Base-by-base conservation (phyloP, 2,888 invertebrate genomes). In the Salticus scenicus region DNA sequence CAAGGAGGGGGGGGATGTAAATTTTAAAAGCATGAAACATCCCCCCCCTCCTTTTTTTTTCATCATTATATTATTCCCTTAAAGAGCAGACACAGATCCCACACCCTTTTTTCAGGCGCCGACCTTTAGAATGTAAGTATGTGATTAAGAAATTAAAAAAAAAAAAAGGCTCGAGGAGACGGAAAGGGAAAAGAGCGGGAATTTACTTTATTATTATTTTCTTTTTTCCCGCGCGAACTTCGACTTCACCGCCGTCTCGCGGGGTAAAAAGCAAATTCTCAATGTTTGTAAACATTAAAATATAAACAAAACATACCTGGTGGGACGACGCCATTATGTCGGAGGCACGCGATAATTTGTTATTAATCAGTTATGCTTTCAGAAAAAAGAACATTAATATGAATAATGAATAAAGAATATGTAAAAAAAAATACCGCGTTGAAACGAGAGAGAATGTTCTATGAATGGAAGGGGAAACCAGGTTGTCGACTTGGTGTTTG, bases 251-350 rank as follows among this genome's bases (percentile, higher is more conserved):
- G 2, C 51, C 24, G 42, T 71, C 80, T 47, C 66, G 73, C 73
- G 51, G 47, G 10, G 17, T 2, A n/a, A 69, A 24, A 69, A 37
- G 17, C 20, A 37, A 33, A 37, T 24, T 24, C 57, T 70, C 70
- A 82, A 82, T 82, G 82, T 82, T 82, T 82, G 82, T 82, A 82
- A 82, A 82, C 82, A 82, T 82, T 76, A 75, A 75, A 82, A 80
- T 69, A 66, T 2, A 20, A 69, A 7, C 0, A 69, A 69, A 20
- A 69, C 69, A 57, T 17, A n/a, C 28, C 28, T 30, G 27, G 41
- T 12, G 51, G 24, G n/a, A 24, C 28, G 82, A 75, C 82, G 82
- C 82, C 82, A 75, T 42, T 31, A 42, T 82, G 82, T 42, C 82
- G 82, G 69, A 42, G 63, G 37, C 42, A 30, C 42, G 70, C 70